Evolutionary conservation across 2,888 invertebrate genomes (phyloP), one percentile per base, ranked within the genome.

Genomic region (Chloroclysta siterata): DNA sequence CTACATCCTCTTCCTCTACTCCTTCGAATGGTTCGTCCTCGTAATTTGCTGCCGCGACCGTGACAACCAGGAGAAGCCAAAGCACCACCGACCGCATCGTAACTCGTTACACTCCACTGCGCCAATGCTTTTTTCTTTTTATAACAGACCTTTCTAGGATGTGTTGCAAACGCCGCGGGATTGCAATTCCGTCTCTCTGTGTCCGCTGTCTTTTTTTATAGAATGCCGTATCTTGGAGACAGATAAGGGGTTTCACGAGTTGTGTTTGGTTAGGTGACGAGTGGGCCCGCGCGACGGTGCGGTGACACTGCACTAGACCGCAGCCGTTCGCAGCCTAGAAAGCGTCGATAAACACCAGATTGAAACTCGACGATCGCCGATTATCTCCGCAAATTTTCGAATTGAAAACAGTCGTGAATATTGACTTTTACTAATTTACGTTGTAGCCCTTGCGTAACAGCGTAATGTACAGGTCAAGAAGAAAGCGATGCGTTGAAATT

Each of bases 331-430:
- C 68, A 68, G 70, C 77, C 76, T 83, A 88, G 89, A 89, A 89
- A 90, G 88, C 89, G 89, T 87, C 72, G 76, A 76, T 82, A 85
- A 74, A 77, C 65, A 69, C 66, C 75, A 83, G 81, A 72, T 22
- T 68, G 70, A 83, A 73, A 85, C 85, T 88, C 79, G 51, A 60
- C 70, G 80, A 81, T 85, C 79, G 51, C 53, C 70, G 80, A 82
- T 85, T 83, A 82, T 86, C 81, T 84, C 85, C 75, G 83, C 81
- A 81, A 85, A 82, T 85, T 85, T 85, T 84, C 82, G 74, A 77
- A 70, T 83, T 76, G 84, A 89, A 87, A 88, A 87, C 83, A 75
- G 76, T 88, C 87, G 85, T 89, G 87, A 88, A 87, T 72, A 70
- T 68, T 67, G 71, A 70, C 78, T 82, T 84, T 85, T 83, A 80